Percentiles rank a stretch among this genome's conserved stretches.
Evolutionary conservation across 2,797 vertebrate species (phyloP).

Genomic region (Tragelaphus eurycerus): DNA sequence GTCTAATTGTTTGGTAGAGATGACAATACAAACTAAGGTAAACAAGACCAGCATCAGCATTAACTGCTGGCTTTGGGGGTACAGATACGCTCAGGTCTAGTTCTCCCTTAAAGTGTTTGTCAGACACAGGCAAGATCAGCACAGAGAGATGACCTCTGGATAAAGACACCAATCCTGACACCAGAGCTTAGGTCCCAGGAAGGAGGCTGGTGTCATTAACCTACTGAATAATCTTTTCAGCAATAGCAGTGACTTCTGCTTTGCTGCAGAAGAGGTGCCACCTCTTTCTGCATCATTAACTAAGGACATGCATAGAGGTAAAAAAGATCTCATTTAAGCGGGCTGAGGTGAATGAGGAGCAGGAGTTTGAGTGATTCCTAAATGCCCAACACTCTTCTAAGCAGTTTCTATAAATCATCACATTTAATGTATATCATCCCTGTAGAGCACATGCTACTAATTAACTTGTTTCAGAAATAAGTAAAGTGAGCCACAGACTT

Average conservation of each 20-base stretch:
- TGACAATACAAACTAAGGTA: background rate
- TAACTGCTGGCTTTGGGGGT: background rate
- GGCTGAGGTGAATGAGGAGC: background rate
- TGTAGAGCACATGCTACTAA: background rate
- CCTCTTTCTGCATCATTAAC: background rate
- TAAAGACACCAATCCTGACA: background rate
- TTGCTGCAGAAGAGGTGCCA: background rate
- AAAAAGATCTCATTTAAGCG: background rate
- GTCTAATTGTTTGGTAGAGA: background rate
- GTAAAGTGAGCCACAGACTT: background rate
- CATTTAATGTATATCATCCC: background rate
- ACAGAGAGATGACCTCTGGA: background rate
- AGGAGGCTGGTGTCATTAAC: background rate
- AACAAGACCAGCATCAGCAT: background rate
- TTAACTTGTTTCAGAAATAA: background rate
- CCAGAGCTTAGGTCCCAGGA: background rate
- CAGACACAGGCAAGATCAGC: background rate
- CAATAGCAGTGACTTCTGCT: background rate
- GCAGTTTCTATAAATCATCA: background rate
- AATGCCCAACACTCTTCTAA: background rate
- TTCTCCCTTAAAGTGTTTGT: background rate
- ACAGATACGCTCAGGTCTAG: background rate
- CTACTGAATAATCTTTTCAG: background rate
- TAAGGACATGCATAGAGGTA: background rate
- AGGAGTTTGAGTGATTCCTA: background rate